Evolutionary conservation across 2,797 vertebrate species (phyloP), one percentile per base, ranked within the genome.

Genomic region (Schizothorax lantsangensis): DNA sequence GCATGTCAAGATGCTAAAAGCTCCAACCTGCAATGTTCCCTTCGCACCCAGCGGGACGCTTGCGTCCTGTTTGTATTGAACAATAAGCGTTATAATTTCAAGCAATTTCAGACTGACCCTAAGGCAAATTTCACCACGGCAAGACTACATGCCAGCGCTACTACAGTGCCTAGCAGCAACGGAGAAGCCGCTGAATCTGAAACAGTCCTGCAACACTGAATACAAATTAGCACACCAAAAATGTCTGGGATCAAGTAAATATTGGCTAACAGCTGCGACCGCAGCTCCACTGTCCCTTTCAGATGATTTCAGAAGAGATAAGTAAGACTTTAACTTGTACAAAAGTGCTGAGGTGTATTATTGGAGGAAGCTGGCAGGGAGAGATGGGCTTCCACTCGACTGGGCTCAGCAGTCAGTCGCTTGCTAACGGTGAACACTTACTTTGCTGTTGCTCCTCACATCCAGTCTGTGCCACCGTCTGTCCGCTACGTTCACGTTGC

Each of bases 381-480:
- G 64, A 43, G 7, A 49, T 4, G 62, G 75, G 43, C 43, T 57
- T 43, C 64, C 0, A 19, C 77, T 79, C 66, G n/a, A 62, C 69
- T 79, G 66, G 62, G 82, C 47, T 81, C 49, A 79, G 73, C 79
- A 57, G 81, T 69, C n/a, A 83, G 69, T 80, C 45, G 33, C 84
- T 59, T 86, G 66, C 78, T 79, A 75, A 80, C 80, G 62, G 81
- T 86, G 83, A 86, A 89, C 86, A 74, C 95, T 88, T 88, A 98
- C 97, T 96, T 97, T 97, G 92, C 95, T 96, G 91, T 93, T 96
- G 91, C 95, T 97, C 93, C 95, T 96, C 91, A 98, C 94, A 89
- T 98, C 97, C 77, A 98, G 93, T 47, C 93, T 95, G 93, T 98
- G 97, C 97, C 97, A 98, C 81, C 94, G 95, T 90, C 96, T 95